Evolutionary conservation across 2,888 invertebrate genomes (phyloP).

Genomic region (Rhagophthalmus giganteus): DNA sequence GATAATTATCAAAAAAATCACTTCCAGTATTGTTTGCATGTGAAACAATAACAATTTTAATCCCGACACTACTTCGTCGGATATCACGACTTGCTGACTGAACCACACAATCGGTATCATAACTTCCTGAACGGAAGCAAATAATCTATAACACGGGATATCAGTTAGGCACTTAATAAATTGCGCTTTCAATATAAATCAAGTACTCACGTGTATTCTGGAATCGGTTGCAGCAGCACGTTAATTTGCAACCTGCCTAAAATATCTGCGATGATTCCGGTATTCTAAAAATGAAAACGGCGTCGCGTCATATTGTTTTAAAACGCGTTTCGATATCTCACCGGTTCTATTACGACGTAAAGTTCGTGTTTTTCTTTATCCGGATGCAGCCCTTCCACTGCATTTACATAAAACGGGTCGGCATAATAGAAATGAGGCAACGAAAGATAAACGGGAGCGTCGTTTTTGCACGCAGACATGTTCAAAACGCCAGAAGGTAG

Average conservation of each 20-base stretch:
- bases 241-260: slow-evolving; percentile 81
- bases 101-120: slow-evolving; percentile 79
- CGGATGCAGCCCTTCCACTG: slow-evolving; percentile 71
- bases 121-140: slow-evolving; percentile 65
- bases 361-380: slow-evolving; percentile 72
- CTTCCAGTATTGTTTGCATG: slow-evolving; percentile 54
- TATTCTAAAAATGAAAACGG: slow-evolving; percentile 59
- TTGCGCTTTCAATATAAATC: too few species aligned
- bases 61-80: slow-evolving; percentile 60
- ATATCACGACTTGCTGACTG: slow-evolving; percentile 66
- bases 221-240: slow-evolving; percentile 69
- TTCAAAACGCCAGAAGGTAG: slow-evolving; percentile 74
- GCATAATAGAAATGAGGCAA: slow-evolving; percentile 83
- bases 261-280: slow-evolving; percentile 77
- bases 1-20: slow-evolving; percentile 37
- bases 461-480: slow-evolving; percentile 76
- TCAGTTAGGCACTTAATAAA: too few species aligned
- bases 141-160: slow-evolving; percentile 60
- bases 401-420: slow-evolving; percentile 66
- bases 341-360: slow-evolving; percentile 76
- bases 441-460: slow-evolving; percentile 81
- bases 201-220: too few species aligned
- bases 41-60: slow-evolving; percentile 58
- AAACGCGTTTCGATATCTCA: slow-evolving; percentile 57
- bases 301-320: neutral